A percentile compares a stretch with the other conserved stretches of the same genome.
These are phyloP conservation scores for Chloroclystis v-ata DNA, from an alignment of 2,888 invertebrate species.

Conservation along the genomic window DNA sequence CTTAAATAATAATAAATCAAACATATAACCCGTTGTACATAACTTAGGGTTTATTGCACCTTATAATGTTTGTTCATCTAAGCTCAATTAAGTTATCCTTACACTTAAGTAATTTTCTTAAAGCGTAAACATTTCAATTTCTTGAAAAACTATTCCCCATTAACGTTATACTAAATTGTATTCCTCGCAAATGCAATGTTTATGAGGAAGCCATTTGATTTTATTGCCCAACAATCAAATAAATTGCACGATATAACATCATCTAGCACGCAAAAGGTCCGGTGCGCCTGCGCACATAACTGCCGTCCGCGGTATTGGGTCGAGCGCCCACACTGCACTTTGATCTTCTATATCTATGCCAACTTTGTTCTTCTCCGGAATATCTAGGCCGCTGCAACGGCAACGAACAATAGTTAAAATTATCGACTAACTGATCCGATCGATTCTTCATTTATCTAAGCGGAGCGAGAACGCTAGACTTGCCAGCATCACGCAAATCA, in stretches of 20 bases:
- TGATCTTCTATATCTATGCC: constrained; percentile 74
- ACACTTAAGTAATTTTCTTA: too few species aligned
- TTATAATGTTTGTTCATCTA: too few species aligned
- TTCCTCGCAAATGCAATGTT: constrained; percentile 11
- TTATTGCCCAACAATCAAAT: constrained; percentile 42
- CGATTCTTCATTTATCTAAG: constrained; percentile 25
- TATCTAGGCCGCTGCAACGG: constrained; percentile 66
- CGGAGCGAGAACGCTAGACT: constrained; percentile 21
- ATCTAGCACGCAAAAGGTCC: constrained; percentile 51
- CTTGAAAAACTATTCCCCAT: too few species aligned
- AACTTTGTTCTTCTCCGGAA: constrained; percentile 70
- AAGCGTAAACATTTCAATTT: too few species aligned
- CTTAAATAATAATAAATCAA: too few species aligned
- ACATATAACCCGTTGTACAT: too few species aligned
- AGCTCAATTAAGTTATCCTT: too few species aligned
- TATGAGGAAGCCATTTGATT: constrained; percentile 40
- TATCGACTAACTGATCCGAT: constrained; percentile 38
- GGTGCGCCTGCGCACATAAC: constrained; percentile 59
- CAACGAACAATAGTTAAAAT: constrained; percentile 45
- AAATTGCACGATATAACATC: constrained; percentile 48
- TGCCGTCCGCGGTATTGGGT: constrained; percentile 67
- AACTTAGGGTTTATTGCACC: too few species aligned
- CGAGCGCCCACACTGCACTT: constrained; percentile 75
- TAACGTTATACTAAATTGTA: too few species aligned
- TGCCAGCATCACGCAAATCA: not conserved